phyloP scores from a whole-genome alignment of 2,113 vertebrate genomes.

The Apteryx owenii region DNA sequence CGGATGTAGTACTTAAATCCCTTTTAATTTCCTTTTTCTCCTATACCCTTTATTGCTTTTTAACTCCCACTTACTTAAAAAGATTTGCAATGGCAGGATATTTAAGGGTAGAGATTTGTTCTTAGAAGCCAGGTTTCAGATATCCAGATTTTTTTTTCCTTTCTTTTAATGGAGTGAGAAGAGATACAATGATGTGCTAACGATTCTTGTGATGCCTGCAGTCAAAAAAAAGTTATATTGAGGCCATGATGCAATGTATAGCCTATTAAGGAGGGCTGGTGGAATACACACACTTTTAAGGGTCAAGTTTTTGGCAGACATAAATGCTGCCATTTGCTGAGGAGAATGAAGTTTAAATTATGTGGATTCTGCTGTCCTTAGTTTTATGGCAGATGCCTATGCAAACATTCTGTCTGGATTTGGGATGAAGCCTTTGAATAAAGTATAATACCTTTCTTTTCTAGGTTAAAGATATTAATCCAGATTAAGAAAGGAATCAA shows the following conservation, averaged over 20 bases:
- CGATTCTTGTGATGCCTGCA: background rate
- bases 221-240: background rate
- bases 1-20: background rate
- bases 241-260: background rate
- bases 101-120: background rate
- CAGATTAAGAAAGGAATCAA: background rate
- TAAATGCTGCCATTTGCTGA: background rate
- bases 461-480: background rate
- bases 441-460: background rate
- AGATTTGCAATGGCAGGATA: background rate
- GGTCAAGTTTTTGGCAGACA: background rate
- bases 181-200: constrained; percentile 28
- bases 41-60: background rate
- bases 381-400: background rate
- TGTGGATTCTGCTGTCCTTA: background rate
- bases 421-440: background rate
- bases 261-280: background rate
- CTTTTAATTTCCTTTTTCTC: constrained; percentile 37
- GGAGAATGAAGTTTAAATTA: background rate
- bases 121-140: constrained; percentile 20
- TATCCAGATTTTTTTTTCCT: constrained; percentile 7
- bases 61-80: constrained; percentile 18
- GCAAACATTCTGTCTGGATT: background rate
- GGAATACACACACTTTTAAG: background rate
- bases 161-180: constrained; percentile 13